phyloP scores from a whole-genome alignment of 2,113 vertebrate species.

The Cryptotis parvus region DNA sequence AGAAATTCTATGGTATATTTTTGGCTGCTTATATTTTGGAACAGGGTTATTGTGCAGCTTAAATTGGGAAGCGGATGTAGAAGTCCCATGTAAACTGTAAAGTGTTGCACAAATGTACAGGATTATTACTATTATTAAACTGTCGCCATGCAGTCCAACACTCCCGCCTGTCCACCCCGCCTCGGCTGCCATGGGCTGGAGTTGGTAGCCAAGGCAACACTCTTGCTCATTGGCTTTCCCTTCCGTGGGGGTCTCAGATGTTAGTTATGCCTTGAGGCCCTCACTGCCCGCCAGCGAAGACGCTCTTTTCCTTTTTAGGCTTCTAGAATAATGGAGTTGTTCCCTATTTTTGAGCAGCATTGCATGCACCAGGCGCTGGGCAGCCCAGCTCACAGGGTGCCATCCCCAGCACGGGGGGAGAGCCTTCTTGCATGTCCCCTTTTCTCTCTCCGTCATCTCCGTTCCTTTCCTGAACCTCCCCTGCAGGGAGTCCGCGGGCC shows the following conservation, averaged over 20 bases:
- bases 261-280: not conserved
- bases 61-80: constrained; percentile 66
- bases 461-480: not conserved
- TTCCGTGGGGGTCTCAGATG: constrained; percentile 9
- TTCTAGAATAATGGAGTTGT: constrained; percentile 11
- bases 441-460: not conserved
- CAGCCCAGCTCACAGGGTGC: too few species aligned
- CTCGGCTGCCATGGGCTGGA: constrained; percentile 21
- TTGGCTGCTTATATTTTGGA: constrained; percentile 64
- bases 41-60: constrained; percentile 54
- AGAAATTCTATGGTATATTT: constrained; percentile 62
- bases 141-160: constrained; percentile 46
- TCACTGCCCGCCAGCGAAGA: not conserved
- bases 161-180: constrained; percentile 50
- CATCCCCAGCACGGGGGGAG: too few species aligned
- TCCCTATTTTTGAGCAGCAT: not conserved
- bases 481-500: not conserved
- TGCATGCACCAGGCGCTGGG: not conserved
- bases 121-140: constrained; percentile 73
- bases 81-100: constrained; percentile 65
- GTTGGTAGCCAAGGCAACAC: constrained; percentile 12
- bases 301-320: not conserved
- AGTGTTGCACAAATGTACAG: constrained; percentile 43
- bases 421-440: not conserved
- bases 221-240: constrained; percentile 17